These are phyloP conservation scores for Xenus cinereus DNA, from an alignment of 2,113 vertebrate species.

Conservation along the genomic window DNA sequence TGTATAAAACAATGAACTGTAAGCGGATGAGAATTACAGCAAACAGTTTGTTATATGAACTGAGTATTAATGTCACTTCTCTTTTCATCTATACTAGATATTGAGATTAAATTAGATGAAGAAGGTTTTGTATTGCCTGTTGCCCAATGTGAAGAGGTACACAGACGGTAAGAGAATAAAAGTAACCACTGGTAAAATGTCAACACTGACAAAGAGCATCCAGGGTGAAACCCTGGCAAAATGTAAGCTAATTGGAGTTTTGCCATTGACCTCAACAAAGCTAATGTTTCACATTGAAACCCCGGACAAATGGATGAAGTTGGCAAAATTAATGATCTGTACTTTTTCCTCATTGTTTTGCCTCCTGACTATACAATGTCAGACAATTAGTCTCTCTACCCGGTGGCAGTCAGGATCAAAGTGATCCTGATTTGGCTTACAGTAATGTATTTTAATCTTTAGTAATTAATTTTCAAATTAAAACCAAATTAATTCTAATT, in stretches of 20 bases:
- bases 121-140: conserved; percentile 85
- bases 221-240: not conserved
- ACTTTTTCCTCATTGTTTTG: not conserved
- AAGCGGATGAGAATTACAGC: not conserved
- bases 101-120: conserved; percentile 91
- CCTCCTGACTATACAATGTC: not conserved
- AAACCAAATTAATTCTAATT: not conserved
- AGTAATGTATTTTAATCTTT: not conserved
- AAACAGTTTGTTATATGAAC: not conserved
- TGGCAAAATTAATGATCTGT: not conserved
- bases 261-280: not conserved
- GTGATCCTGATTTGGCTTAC: not conserved
- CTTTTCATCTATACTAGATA: conserved; percentile 75
- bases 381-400: not conserved
- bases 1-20: not conserved
- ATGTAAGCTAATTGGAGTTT: not conserved
- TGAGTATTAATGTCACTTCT: not conserved
- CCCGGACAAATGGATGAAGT: not conserved
- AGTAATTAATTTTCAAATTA: not conserved
- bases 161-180: conserved; percentile 77
- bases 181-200: not conserved
- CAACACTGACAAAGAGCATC: not conserved
- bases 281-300: not conserved
- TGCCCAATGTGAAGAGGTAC: conserved; percentile 73
- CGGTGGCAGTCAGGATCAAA: not conserved